Base-by-base conservation (phyloP, 2,888 invertebrate species). In the Synanthedon formicaeformis region DNA sequence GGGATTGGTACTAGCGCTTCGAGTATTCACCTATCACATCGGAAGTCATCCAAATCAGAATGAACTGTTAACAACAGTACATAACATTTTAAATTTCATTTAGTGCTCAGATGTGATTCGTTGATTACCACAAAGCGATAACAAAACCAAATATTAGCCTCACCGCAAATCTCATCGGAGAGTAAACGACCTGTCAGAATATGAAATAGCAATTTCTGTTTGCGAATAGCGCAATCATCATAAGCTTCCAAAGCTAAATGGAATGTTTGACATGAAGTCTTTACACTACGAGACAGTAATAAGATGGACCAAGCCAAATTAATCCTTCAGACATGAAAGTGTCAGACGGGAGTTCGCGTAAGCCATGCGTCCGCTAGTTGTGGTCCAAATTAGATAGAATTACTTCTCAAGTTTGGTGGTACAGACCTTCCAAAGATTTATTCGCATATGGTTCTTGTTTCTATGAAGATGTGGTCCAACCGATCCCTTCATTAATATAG, bases 331-430 rank as follows among this genome's bases (percentile, higher is more conserved):
- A 68, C 67, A 66, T 65, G 64, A 65, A 67, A 64, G 65, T 72
- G 69, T 66, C 73, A 62, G 57, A 60, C 50, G 41, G 50, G 52
- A 45, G 50, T 49, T 50, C 50, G 14, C 57, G 62, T 65, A 70
- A 74, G 67, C 69, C 62, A 55, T 64, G 65, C 62, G 65, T 66
- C 61, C 67, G 59, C 60, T 48, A 40, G 41, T 14, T 58, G 58
- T 54, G 51, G 55, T 56, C 66, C 65, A 72, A 76, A 75, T 75
- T 78, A 73, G 71, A 69, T 60, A 59, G 69, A 76, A 78, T 78
- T 78, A 79, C 75, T 76, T 75, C 56, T 56, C 71, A 34, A 34
- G 8, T 34, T 34, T 34, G 8, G 10, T 34, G 34, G 34, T 10
- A 10, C 34, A 34, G 34, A 34, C 10, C 34, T 34, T 34, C 18